These are phyloP conservation scores for Dasypolia templi DNA, from an alignment of 2,888 invertebrate species.

Conservation along the genomic window DNA sequence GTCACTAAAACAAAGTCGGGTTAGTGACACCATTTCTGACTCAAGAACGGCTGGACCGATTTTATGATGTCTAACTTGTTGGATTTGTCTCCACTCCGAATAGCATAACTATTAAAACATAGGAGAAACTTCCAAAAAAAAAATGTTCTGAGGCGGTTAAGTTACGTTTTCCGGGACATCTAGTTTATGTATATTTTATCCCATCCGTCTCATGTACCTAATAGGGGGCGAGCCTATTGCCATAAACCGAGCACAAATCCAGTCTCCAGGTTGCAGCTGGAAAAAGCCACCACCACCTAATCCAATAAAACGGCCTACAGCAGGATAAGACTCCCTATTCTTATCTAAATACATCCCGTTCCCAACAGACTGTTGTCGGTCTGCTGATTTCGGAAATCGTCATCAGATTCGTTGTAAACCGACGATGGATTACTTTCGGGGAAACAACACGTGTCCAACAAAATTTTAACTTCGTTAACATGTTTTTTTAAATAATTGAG, in stretches of 20 bases:
- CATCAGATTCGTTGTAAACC: conserved; percentile 21
- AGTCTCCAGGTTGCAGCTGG: background rate
- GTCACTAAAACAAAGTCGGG: too few species aligned
- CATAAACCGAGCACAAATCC: background rate
- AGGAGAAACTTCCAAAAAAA: too few species aligned
- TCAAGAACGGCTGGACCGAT: too few species aligned
- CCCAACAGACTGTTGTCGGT: too few species aligned
- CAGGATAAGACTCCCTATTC: background rate
- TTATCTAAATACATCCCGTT: background rate
- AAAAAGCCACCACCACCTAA: background rate
- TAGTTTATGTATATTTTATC: too few species aligned
- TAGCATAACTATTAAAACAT: too few species aligned
- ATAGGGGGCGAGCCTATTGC: background rate
- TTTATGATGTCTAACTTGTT: too few species aligned
- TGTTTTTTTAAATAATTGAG: background rate
- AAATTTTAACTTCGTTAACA: background rate
- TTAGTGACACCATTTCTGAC: too few species aligned
- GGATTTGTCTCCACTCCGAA: too few species aligned
- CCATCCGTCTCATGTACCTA: background rate
- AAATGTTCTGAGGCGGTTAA: too few species aligned
- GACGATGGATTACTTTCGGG: background rate
- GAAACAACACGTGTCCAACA: background rate
- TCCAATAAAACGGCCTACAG: background rate
- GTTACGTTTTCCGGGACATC: too few species aligned
- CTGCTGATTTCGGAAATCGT: conserved; percentile 14